Evolutionary conservation across 1,140 invertebrate species (phyloP), one percentile per base, ranked within the genome.

Genomic region (Heliconius congener): DNA sequence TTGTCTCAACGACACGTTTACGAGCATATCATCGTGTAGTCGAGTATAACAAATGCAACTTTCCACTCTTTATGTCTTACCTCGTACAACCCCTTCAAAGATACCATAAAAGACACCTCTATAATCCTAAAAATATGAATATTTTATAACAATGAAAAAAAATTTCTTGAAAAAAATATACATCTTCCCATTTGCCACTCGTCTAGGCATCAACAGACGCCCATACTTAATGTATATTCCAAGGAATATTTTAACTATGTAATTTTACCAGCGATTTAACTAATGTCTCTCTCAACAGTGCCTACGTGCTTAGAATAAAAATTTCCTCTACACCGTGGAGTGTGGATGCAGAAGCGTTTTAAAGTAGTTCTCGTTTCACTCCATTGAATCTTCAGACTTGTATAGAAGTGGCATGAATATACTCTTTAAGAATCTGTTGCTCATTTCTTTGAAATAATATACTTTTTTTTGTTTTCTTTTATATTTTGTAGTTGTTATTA

Each of bases 191-290:
- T 9, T 57, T 23, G 13, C 60, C 60, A 1, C 23, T 13, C 23
- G 13, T 66, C 23, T 30, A 66, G 27, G 60, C 60, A 30, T 11
- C 13, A 30, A 27, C 60, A 30, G 23, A 16, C 23, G 60, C 27
- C 8, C 23, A 66, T 66, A 66, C 60, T 27, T 66, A 23, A 57
- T 23, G n/a, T 57, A 80, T 78, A 73, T 71, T 50, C 60, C 27
- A 66, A 66, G 60, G 60, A 74, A 80, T 76, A 60, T 60, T 77
- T 78, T 81, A 71, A 78, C 46, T 81, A 82, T 72, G 76, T 85
- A 85, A 86, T 86, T 86, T 86, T 78, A 86, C 84, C 80, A 82
- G 76, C 82, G 81, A 86, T 86, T 86, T 84, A 81, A 82, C 84
- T 86, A 86, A 86, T 85, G 85, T 84, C 82, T 85, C 84, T 84